Percentiles rank a stretch among this genome's conserved stretches.
Evolutionary conservation across 2,113 vertebrate species (phyloP).

Genomic region (Strix aluco): DNA sequence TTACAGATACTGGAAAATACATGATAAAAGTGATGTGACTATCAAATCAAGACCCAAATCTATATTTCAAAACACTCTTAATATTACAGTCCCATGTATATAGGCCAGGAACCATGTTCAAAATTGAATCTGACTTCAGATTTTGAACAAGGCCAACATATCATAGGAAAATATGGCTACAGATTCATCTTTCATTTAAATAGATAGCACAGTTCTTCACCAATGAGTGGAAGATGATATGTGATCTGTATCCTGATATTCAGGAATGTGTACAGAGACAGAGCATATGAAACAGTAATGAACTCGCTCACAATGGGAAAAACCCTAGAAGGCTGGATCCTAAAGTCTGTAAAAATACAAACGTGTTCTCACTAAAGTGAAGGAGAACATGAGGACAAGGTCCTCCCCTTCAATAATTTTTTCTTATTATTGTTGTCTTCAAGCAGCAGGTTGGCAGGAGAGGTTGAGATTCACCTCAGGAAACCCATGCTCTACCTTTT

Average conservation of each 20-base stretch:
- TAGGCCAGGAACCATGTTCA: neutral
- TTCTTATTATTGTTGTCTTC: neutral
- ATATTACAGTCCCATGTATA: neutral
- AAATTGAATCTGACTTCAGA: neutral
- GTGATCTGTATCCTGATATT: neutral
- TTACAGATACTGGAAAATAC: neutral
- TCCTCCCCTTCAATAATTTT: neutral
- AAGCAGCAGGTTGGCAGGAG: neutral
- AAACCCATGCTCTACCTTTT: neutral
- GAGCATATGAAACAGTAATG: neutral
- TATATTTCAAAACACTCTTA: neutral
- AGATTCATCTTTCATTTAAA: neutral
- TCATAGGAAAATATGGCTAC: neutral
- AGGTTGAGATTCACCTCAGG: conserved; percentile 42
- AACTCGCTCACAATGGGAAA: neutral
- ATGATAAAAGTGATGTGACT: neutral
- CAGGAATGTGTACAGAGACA: neutral
- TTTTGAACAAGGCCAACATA: neutral
- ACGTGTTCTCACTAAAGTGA: neutral
- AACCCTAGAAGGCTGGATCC: neutral
- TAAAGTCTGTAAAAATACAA: neutral
- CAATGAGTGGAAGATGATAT: neutral
- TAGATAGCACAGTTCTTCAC: neutral
- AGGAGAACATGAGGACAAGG: neutral
- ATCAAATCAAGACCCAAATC: neutral